Percentiles rank a stretch among this genome's conserved stretches.
phyloP scores from a whole-genome alignment of 2,888 invertebrate genomes.

The Azorinus chamasolen region DNA sequence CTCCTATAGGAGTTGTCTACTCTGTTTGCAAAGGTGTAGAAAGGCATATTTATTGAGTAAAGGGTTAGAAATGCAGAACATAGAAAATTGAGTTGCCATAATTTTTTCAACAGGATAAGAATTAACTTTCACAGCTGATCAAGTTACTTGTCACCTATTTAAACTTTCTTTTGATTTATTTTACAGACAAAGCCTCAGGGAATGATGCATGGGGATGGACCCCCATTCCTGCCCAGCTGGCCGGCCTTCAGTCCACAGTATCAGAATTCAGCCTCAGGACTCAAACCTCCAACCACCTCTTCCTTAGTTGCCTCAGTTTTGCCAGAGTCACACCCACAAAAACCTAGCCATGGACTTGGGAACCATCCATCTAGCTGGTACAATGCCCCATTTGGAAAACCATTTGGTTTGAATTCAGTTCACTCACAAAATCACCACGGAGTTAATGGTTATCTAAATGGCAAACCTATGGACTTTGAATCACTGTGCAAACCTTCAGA shows the following conservation, averaged over 20 bases:
- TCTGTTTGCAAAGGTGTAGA: too few relatives aligned
- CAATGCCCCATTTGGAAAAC: neutral
- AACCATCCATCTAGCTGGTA: constrained; percentile 1
- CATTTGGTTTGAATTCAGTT: neutral
- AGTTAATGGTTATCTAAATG: too few relatives aligned
- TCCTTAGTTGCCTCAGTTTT: constrained; percentile 11
- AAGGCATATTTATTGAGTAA: too few relatives aligned
- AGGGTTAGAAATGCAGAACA: too few relatives aligned
- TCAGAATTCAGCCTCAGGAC: constrained; percentile 24
- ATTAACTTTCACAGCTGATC: too few relatives aligned
- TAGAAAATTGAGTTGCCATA: too few relatives aligned
- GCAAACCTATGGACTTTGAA: too few relatives aligned
- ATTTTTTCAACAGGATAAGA: too few relatives aligned
- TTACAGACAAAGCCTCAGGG: constrained; percentile 45
- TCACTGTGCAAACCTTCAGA: too few relatives aligned
- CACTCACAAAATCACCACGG: too few relatives aligned
- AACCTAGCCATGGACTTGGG: neutral
- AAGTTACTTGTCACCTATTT: too few relatives aligned
- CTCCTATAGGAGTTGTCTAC: too few relatives aligned
- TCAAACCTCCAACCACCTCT: constrained; percentile 22
- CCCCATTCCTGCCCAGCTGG: constrained; percentile 57
- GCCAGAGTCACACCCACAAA: neutral
- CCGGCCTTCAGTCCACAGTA: constrained; percentile 34
- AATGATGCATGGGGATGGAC: constrained; percentile 59
- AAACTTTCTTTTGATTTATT: constrained; percentile 3